Conservation (phyloP, 2,113 vertebrate genomes). For the Labrus mixtus region DNA sequence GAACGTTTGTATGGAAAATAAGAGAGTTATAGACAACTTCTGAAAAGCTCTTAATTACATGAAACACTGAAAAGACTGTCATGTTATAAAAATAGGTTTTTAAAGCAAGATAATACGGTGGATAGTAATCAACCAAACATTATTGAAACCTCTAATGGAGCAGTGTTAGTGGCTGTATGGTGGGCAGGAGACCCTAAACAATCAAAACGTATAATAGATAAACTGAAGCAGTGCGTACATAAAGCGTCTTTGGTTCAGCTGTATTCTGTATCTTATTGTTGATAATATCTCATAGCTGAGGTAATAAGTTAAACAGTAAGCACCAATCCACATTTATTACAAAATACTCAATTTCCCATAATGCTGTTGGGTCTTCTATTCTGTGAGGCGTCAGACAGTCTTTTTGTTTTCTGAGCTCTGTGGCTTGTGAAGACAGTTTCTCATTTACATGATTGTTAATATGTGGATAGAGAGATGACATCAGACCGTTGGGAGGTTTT, state of each 20-base stretch:
- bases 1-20: constrained; percentile 36
- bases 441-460: constrained; percentile 21
- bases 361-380: constrained; percentile 46
- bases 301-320: constrained; percentile 94
- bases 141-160: constrained; percentile 49
- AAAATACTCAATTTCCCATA: constrained; percentile 42
- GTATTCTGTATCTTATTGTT: constrained; percentile 70
- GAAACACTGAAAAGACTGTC: constrained; percentile 25
- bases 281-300: constrained; percentile 80
- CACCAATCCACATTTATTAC: constrained; percentile 85
- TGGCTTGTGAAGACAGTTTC: background rate
- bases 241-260: constrained; percentile 83
- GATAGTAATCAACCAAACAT: constrained; percentile 20
- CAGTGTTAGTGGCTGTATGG: constrained; percentile 72
- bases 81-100: constrained; percentile 38
- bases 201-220: constrained; percentile 32
- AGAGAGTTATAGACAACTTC: constrained; percentile 2
- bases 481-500: constrained; percentile 7
- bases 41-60: constrained; percentile 48
- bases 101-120: constrained; percentile 50
- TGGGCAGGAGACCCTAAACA: constrained; percentile 14
- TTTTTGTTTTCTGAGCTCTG: constrained; percentile 44
- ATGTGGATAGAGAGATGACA: constrained; percentile 1
- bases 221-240: constrained; percentile 71
- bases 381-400: constrained; percentile 41